Conservation (phyloP, 2,888 invertebrate species). For the Neria commutata region DNA sequence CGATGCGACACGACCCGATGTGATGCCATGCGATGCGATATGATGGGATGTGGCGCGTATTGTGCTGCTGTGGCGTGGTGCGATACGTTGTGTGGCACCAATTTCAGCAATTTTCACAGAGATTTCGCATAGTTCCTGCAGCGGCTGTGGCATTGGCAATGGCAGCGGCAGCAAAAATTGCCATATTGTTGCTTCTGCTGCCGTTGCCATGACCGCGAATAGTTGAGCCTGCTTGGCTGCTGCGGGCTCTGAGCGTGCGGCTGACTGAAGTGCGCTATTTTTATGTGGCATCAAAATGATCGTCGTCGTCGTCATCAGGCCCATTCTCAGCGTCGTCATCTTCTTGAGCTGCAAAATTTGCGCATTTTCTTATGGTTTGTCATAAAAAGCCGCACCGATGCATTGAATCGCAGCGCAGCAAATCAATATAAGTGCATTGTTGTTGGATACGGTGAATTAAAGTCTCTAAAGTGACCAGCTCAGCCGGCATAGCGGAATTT, state of each 20-base stretch:
- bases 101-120: constrained; percentile 41
- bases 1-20: constrained; percentile 17
- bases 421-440: constrained; percentile 32
- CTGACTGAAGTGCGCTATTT: not conserved
- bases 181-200: constrained; percentile 14
- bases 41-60: constrained; percentile 10
- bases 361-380: constrained; percentile 11
- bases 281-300: constrained; percentile 6
- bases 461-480: constrained; percentile 4
- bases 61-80: constrained; percentile 10
- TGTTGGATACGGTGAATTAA: constrained; percentile 25
- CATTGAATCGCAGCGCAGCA: constrained; percentile 29
- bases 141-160: too few species aligned
- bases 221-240: not conserved
- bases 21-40: not conserved
- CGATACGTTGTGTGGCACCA: constrained; percentile 28
- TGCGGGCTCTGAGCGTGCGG: not conserved
- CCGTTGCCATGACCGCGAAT: constrained; percentile 8
- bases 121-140: constrained; percentile 38
- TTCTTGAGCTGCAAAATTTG: constrained; percentile 2
- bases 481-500: not conserved
- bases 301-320: not conserved
- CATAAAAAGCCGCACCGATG: constrained; percentile 24
- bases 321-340: constrained; percentile 4
- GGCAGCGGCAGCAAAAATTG: constrained; percentile 11